phyloP scores from a whole-genome alignment of 2,888 invertebrate genomes.

The Escarpia spicata region DNA sequence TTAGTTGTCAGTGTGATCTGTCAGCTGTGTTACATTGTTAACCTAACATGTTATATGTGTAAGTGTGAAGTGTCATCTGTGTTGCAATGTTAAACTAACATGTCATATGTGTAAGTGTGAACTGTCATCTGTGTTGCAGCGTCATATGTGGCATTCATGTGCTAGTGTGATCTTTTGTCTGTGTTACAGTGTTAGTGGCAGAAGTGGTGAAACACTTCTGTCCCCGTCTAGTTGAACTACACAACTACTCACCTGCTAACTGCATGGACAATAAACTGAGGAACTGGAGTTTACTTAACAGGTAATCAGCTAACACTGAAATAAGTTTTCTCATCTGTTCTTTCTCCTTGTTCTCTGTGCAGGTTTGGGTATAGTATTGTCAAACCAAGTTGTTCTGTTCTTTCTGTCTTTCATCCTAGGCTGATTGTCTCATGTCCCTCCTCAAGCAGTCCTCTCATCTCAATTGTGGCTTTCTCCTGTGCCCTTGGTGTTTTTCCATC shows the following conservation, averaged over 20 bases:
- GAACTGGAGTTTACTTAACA: slow-evolving; percentile 65
- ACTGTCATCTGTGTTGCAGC: not conserved
- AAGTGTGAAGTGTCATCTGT: not conserved
- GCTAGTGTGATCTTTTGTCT: not conserved
- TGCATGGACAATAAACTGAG: slow-evolving; percentile 60
- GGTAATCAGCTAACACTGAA: slow-evolving; percentile 46
- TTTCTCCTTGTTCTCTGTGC: no score
- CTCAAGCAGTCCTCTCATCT: no score
- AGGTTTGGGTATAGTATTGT: no score
- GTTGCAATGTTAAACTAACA: not conserved
- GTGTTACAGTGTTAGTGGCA: slow-evolving; percentile 61
- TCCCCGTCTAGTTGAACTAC: slow-evolving; percentile 61
- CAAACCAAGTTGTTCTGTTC: no score
- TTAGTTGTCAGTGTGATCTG: not conserved
- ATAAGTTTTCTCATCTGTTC: no score
- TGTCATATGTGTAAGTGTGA: not conserved
- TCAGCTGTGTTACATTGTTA: not conserved
- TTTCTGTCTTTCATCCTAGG: no score
- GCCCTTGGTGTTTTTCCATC: no score
- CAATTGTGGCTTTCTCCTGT: no score
- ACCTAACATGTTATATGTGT: not conserved
- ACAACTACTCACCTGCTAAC: slow-evolving; percentile 61
- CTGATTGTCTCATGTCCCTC: no score
- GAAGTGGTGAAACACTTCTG: slow-evolving; percentile 63
- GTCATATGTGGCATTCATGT: not conserved